phyloP scores from a whole-genome alignment of 2,113 vertebrate species.

The Pachypanchax playfairii region DNA sequence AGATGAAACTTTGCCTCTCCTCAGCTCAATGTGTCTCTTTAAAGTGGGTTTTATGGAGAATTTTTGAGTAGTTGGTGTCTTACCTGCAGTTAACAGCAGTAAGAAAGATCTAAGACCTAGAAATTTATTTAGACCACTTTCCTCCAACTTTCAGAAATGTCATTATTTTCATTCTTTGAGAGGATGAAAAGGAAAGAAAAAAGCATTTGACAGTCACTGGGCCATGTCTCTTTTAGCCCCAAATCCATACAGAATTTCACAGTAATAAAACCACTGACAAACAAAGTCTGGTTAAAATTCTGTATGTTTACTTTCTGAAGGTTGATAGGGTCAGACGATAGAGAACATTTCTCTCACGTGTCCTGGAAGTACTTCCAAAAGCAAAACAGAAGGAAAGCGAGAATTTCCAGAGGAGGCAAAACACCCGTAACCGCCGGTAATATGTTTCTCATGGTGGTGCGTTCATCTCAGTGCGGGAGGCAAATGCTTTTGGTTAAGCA shows the following conservation, averaged over 20 bases:
- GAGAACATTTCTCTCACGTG: constrained; percentile 42
- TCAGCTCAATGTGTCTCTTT: no score
- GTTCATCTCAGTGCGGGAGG: constrained; percentile 58
- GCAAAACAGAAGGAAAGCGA: constrained; percentile 29
- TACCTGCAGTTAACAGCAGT: no score
- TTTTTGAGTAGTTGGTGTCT: no score
- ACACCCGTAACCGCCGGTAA: constrained; percentile 60
- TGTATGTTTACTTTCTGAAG: neutral
- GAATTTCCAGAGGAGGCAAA: constrained; percentile 49
- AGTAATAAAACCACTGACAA: constrained; percentile 19
- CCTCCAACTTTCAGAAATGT: no score
- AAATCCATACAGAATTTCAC: constrained; percentile 5
- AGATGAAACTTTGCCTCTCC: no score
- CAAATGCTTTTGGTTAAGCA: constrained; percentile 71
- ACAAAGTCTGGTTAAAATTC: constrained; percentile 11
- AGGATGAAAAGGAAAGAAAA: constrained; percentile 1
- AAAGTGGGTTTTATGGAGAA: no score
- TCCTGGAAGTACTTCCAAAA: constrained; percentile 31
- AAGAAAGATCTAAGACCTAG: no score
- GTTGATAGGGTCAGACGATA: constrained; percentile 11
- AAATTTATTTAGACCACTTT: no score
- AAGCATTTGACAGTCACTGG: constrained; percentile 2
- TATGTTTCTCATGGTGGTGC: constrained; percentile 70
- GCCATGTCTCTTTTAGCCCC: neutral
- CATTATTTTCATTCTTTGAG: neutral